A percentile compares a stretch with the other conserved stretches of the same genome.
Evolutionary conservation across 37 sponge, comb jelly and placozoan genomes (phyloP).

Genomic region (Haliclona indistincta): DNA sequence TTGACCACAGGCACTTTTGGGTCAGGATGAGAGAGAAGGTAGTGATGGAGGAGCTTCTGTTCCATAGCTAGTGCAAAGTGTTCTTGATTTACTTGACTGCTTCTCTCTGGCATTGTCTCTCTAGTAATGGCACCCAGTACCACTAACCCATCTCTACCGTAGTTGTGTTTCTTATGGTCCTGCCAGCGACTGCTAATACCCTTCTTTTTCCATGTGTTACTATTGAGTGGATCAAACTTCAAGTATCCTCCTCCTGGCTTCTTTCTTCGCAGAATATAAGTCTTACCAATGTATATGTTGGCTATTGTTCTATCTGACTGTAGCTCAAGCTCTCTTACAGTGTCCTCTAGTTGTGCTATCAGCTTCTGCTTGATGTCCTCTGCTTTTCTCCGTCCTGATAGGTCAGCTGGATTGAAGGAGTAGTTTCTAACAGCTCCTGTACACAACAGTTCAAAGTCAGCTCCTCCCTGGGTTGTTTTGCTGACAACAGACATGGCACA

Average conservation of each 20-base stretch:
- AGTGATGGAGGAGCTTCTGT: not conserved
- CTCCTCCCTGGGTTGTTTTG: too few species aligned
- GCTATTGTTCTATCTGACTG: not conserved
- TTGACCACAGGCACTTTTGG: not conserved
- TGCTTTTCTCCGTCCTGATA: not conserved
- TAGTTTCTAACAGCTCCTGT: too few species aligned
- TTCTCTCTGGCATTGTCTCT: not conserved
- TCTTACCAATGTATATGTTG: slow-evolving; percentile 7
- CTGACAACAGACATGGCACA: too few species aligned
- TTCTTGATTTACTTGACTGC: not conserved
- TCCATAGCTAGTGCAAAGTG: slow-evolving; percentile 3
- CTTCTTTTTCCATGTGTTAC: not conserved
- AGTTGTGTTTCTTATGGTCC: not conserved
- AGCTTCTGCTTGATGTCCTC: not conserved
- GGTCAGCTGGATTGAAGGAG: not conserved
- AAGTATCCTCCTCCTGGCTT: not conserved
- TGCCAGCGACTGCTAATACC: slow-evolving; percentile 4
- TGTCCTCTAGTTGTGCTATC: not conserved
- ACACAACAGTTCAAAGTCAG: too few species aligned
- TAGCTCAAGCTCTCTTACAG: not conserved
- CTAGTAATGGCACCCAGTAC: not conserved
- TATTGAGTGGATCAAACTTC: not conserved
- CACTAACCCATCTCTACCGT: slow-evolving; percentile 7
- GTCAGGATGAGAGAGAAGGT: not conserved
- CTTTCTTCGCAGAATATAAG: not conserved